These are phyloP conservation scores for Eolophus roseicapilla DNA, from an alignment of 2,113 vertebrate genomes.

Conservation along the genomic window DNA sequence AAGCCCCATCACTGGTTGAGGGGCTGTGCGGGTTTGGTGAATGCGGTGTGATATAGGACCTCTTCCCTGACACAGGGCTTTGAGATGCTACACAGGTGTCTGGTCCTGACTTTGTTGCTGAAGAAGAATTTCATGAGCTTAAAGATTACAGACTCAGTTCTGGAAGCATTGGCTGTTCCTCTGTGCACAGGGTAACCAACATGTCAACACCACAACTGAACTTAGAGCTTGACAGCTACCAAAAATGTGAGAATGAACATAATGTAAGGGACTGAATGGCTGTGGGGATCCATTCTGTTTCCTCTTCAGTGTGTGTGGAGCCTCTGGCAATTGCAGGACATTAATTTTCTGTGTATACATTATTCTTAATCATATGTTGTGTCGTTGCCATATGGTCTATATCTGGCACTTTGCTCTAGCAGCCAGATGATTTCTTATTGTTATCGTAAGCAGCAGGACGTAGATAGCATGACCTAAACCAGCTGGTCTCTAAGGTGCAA, in stretches of 20 bases:
- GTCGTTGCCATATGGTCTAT: neutral
- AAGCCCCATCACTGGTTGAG: neutral
- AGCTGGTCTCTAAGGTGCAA: conserved; percentile 31
- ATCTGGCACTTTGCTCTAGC: neutral
- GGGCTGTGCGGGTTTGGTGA: accelerated
- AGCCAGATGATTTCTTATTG: neutral
- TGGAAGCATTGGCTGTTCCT: neutral
- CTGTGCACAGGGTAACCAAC: neutral
- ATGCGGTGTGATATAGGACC: accelerated
- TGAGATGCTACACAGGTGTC: neutral
- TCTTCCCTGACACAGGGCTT: neutral
- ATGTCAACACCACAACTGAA: neutral
- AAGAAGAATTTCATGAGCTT: neutral
- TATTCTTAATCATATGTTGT: neutral
- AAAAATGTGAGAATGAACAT: neutral
- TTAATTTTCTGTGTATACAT: neutral
- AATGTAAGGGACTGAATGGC: neutral
- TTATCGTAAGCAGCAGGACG: neutral
- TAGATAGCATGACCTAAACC: neutral
- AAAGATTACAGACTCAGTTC: neutral
- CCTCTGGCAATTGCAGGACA: neutral
- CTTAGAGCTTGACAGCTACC: neutral
- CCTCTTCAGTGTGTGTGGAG: neutral
- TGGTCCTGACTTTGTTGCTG: neutral
- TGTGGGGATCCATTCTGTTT: neutral